Evolutionary conservation across 2,888 invertebrate genomes (phyloP).

Genomic region (Omphaloscelis lunosa): DNA sequence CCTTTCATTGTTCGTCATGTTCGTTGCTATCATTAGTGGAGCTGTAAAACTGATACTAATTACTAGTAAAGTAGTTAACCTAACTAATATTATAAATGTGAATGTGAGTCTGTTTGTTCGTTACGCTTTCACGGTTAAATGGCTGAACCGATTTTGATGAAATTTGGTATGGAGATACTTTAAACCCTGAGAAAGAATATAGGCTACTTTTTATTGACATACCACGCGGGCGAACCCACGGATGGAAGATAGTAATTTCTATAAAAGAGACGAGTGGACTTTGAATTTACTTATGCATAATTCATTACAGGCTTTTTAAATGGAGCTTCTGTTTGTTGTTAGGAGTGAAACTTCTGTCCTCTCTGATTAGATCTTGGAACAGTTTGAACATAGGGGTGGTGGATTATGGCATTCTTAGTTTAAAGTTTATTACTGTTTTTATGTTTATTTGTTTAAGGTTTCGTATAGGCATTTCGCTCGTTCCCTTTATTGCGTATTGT

Average conservation of each 20-base stretch:
- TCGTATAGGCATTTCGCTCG: slow-evolving; percentile 54
- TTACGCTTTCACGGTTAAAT: too few relatives aligned
- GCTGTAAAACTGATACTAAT: not conserved
- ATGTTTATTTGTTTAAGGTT: slow-evolving; percentile 62
- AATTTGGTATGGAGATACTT: too few relatives aligned
- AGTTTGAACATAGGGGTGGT: slow-evolving; percentile 50
- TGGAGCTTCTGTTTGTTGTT: not conserved
- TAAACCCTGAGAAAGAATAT: too few relatives aligned
- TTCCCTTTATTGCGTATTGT: slow-evolving; percentile 53
- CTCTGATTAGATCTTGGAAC: not conserved
- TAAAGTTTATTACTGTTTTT: slow-evolving; percentile 65
- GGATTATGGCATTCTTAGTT: slow-evolving; percentile 64
- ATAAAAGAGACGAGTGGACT: not conserved
- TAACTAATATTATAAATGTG: too few relatives aligned
- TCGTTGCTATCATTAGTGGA: not conserved
- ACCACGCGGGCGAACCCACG: too few relatives aligned
- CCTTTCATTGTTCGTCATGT: not conserved
- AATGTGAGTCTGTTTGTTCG: too few relatives aligned
- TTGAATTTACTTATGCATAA: not conserved
- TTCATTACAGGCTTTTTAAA: not conserved
- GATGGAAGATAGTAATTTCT: too few relatives aligned
- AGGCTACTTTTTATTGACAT: too few relatives aligned
- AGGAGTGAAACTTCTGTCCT: slow-evolving; percentile 36
- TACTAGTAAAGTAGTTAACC: not conserved
- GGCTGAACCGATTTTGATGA: too few relatives aligned